phyloP scores from a whole-genome alignment of 30 jellyfish, hydroid and myxozoan species.

The Nemopilema nomurai region DNA sequence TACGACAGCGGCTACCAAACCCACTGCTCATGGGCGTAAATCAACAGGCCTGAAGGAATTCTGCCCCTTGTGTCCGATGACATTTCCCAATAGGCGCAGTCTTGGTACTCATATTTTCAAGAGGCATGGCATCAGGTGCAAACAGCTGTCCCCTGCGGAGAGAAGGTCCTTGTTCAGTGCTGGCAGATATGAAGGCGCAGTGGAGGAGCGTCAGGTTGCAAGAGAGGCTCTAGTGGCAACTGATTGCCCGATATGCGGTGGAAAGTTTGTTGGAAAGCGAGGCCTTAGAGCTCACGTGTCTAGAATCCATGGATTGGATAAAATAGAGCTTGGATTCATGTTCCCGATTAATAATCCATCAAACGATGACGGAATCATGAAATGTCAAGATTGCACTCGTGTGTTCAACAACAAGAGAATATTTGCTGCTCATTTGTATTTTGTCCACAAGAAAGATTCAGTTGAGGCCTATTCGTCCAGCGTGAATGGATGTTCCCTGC shows the following conservation, averaged over 20 bases:
- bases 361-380: constrained; percentile 33
- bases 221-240: constrained; percentile 55
- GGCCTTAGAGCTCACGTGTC: constrained; percentile 74
- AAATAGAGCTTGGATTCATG: constrained; percentile 64
- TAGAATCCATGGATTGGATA: constrained; percentile 63
- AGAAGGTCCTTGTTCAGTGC: constrained; percentile 46
- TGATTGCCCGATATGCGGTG: constrained; percentile 88
- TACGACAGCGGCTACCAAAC: not conserved
- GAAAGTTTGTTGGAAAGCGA: constrained; percentile 67
- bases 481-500: not conserved
- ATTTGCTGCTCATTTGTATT: constrained; percentile 76
- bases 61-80: constrained; percentile 62
- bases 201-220: constrained; percentile 7
- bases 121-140: constrained; percentile 87
- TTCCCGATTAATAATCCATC: constrained; percentile 57
- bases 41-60: constrained; percentile 29
- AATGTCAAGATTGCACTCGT: constrained; percentile 59
- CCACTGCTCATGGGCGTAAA: not conserved
- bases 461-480: constrained; percentile 12
- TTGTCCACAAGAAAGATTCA: constrained; percentile 62
- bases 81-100: constrained; percentile 64
- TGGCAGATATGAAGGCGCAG: not conserved
- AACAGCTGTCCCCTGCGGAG: constrained; percentile 62
- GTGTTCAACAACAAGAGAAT: constrained; percentile 62
- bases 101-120: constrained; percentile 76